Conservation (phyloP, 2,113 vertebrate genomes). For the Phalacrocorax pelagicus region DNA sequence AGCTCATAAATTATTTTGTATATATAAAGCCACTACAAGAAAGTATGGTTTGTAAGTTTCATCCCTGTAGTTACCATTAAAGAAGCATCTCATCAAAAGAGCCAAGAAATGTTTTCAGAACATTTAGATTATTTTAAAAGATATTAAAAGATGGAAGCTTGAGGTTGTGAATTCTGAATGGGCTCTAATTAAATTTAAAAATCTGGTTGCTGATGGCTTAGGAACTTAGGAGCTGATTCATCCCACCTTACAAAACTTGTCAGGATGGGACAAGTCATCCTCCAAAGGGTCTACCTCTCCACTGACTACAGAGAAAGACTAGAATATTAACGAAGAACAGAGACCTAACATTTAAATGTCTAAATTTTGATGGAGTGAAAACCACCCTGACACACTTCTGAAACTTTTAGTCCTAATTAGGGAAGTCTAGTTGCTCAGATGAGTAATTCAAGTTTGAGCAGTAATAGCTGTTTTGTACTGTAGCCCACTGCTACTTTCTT, state of each 20-base stretch:
- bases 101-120: not conserved
- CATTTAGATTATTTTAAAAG: not conserved
- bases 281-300: not conserved
- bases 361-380: slow-evolving; percentile 5
- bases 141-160: not conserved
- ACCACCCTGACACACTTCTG: slow-evolving; percentile 19
- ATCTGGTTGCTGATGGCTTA: not conserved
- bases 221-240: not conserved
- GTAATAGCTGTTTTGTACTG: slow-evolving; percentile 26
- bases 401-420: slow-evolving; percentile 25
- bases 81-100: not conserved
- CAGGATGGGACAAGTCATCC: not conserved
- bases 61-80: not conserved
- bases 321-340: not conserved
- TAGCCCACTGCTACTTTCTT: slow-evolving; percentile 49
- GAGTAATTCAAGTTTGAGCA: slow-evolving; percentile 24
- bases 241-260: not conserved
- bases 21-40: not conserved
- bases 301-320: not conserved
- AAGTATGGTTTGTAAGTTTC: not conserved
- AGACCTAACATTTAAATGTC: not conserved
- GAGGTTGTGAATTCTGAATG: not conserved
- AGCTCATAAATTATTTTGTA: not conserved
- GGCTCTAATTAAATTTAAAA: not conserved
- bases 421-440: not conserved